phyloP scores from a whole-genome alignment of 2,888 invertebrate species.

The Aradus depressus region DNA sequence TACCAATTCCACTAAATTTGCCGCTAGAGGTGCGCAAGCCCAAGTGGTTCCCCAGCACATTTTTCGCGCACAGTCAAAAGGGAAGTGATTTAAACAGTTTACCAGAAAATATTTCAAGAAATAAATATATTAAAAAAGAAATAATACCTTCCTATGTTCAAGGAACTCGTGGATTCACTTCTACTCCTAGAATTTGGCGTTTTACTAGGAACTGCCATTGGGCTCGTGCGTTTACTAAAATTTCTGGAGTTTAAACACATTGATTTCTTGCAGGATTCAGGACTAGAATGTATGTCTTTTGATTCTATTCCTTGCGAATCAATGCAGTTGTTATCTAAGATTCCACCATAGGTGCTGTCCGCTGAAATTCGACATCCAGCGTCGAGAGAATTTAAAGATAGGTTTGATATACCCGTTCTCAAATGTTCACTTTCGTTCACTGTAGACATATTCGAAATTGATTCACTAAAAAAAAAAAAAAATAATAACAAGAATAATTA shows the following conservation, averaged over 20 bases:
- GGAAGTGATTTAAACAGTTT: neutral
- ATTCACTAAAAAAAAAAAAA: slow-evolving; percentile 7
- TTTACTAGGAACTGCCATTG: slow-evolving; percentile 49
- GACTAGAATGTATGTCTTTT: slow-evolving; percentile 2
- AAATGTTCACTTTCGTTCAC: slow-evolving; percentile 10
- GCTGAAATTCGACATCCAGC: too few relatives aligned
- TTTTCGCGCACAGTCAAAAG: neutral
- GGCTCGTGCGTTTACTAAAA: slow-evolving; percentile 44
- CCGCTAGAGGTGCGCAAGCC: too few relatives aligned
- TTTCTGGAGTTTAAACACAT: slow-evolving; percentile 5
- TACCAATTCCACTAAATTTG: too few relatives aligned
- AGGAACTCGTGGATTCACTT: slow-evolving; percentile 48
- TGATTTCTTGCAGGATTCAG: neutral
- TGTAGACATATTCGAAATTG: slow-evolving; percentile 14
- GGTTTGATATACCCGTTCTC: too few relatives aligned
- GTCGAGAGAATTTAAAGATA: too few relatives aligned
- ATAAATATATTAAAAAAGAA: neutral
- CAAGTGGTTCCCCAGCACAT: too few relatives aligned
- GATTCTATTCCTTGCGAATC: too few relatives aligned
- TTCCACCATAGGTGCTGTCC: too few relatives aligned
- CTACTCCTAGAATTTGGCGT: slow-evolving; percentile 43
- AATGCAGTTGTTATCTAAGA: too few relatives aligned
- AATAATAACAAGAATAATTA: neutral
- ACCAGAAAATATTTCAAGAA: neutral
- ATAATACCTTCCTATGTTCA: slow-evolving; percentile 40